These are phyloP conservation scores for Pterophyllum scalare DNA, from an alignment of 2,113 vertebrate species.

Conservation along the genomic window DNA sequence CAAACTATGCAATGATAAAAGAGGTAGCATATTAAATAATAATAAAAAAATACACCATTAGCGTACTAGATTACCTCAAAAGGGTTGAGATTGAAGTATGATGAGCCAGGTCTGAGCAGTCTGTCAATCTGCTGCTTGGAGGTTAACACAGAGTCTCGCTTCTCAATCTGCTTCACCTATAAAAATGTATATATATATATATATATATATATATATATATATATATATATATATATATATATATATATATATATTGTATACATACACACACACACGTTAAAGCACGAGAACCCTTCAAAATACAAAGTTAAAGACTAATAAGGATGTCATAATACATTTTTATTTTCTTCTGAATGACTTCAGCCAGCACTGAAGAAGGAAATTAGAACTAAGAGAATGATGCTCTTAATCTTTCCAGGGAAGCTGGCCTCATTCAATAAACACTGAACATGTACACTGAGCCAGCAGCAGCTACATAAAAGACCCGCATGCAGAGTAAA, in stretches of 20 bases:
- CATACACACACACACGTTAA: too few species aligned
- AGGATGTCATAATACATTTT: not conserved
- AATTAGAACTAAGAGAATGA: not conserved
- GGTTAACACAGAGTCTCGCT: conserved; percentile 95
- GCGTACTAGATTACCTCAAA: conserved; percentile 86
- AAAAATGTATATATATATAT: not conserved
- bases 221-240: not conserved
- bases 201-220: not conserved
- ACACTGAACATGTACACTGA: not conserved
- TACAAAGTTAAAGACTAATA: not conserved
- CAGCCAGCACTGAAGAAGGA: not conserved
- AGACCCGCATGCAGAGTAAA: not conserved
- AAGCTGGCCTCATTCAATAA: not conserved
- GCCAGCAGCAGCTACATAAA: not conserved
- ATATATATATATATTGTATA: too few species aligned
- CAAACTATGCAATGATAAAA: not conserved
- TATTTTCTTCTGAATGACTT: not conserved
- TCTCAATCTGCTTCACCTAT: conserved; percentile 99
- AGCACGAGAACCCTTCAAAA: not conserved
- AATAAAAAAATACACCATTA: not conserved
- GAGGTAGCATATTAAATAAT: not conserved
- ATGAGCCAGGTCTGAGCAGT: conserved; percentile 92
- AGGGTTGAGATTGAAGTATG: conserved; percentile 98
- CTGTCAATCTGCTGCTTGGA: conserved; percentile 98
- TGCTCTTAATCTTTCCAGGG: not conserved